Evolutionary conservation across 2,888 invertebrate genomes (phyloP), one percentile per base, ranked within the genome.

Genomic region (Eilema depressum): DNA sequence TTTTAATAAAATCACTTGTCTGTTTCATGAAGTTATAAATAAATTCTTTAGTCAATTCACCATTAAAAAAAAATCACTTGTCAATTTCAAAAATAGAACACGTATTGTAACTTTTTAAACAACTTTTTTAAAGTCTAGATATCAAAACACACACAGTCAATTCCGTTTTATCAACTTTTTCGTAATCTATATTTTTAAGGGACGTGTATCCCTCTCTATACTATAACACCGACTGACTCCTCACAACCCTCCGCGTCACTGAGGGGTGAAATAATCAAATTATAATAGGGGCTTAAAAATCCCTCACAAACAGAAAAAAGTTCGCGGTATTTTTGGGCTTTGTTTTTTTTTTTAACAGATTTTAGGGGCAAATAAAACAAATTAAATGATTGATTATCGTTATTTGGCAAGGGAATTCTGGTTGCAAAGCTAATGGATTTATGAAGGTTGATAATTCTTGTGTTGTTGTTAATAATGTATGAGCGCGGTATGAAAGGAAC

Each of bases 231-330:
- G 30, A 66, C 66, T 66, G 66, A 66, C 60, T 60, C 41, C 20
- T 37, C 23, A 37, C 61, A 53, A 61, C 66, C 63, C 65, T 37
- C 66, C 47, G 47, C 20, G 37, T 47, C n/a, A 41, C n/a, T 0
- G 63, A 47, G 63, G 61, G 74, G 69, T 33, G 67, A 33, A 69
- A 66, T 72, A 69, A 72, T 76, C 56, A 61, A 65, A 69, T 66
- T 71, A 71, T 71, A 41, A 28, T 33, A 30, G n/a, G 28, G 69
- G 20, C 20, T 57, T 68, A 57, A 66, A 53, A 70, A 63, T 64
- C 30, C 57, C 57, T 23, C 11, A 66, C 41, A 62, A 66, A 70
- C 62, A 47, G 28, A 65, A n/a, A 41, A 0, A 47, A 60, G 25
- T 20, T 47, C 3, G 30, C 25, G 17, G 57, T 30, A 60, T 63